phyloP scores from a whole-genome alignment of 1,140 invertebrate genomes.

The Caerostris darwini region DNA sequence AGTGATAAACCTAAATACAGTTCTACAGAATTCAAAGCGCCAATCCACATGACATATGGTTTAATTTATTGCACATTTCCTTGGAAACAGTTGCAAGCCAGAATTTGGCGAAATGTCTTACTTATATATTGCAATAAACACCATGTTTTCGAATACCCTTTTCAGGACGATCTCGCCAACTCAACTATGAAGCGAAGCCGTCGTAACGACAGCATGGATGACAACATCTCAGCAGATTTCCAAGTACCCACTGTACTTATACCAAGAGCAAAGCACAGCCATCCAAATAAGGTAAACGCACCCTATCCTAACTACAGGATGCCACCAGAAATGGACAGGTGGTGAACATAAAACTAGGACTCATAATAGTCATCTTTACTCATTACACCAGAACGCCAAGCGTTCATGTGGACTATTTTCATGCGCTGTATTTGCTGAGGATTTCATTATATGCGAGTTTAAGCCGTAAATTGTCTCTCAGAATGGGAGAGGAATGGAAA shows the following conservation, averaged over 20 bases:
- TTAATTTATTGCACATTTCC: neutral
- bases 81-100: neutral
- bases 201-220: slow-evolving; percentile 65
- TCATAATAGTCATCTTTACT: neutral
- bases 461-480: neutral
- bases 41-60: neutral
- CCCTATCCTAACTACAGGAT: slow-evolving; percentile 75
- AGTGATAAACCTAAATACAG: no score
- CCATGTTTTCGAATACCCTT: neutral
- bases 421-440: neutral
- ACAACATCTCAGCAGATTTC: slow-evolving; percentile 60
- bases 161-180: slow-evolving; percentile 62
- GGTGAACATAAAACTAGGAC: slow-evolving; percentile 54
- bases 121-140: neutral
- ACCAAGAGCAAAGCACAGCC: slow-evolving; percentile 74
- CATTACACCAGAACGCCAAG: slow-evolving; percentile 18
- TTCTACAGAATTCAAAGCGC: no score
- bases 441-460: neutral
- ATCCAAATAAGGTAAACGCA: slow-evolving; percentile 78
- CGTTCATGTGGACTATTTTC: neutral
- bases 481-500: neutral
- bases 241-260: slow-evolving; percentile 76
- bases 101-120: neutral
- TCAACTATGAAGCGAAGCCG: slow-evolving; percentile 76
- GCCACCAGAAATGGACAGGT: slow-evolving; percentile 66